A percentile compares a stretch with the other conserved stretches of the same genome.
Conservation (phyloP, 37 sponge, comb jelly and placozoan species). For the Chondrilla cf. caribensis region DNA sequence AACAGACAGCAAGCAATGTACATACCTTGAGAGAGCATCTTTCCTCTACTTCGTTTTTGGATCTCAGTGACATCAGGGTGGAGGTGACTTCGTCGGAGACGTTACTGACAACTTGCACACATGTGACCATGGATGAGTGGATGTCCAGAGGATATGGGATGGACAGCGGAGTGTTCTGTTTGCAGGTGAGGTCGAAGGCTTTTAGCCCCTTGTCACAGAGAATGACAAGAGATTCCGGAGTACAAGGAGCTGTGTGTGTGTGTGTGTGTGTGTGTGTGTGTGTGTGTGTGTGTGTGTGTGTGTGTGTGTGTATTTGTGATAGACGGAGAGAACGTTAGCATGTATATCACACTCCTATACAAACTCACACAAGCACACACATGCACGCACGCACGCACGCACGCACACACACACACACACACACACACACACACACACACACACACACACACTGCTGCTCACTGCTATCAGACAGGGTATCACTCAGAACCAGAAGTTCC, state of each 20-base stretch:
- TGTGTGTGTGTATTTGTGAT: conserved; percentile 26
- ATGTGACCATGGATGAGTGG: conserved; percentile 53
- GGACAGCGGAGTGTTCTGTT: not conserved
- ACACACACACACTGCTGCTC: too few relatives aligned
- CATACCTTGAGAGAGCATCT: not conserved
- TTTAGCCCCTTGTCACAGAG: conserved; percentile 7
- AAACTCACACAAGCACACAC: not conserved
- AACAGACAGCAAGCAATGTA: too few relatives aligned
- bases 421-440: too few relatives aligned
- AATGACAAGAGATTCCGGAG: not conserved
- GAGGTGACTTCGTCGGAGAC: conserved; percentile 11
- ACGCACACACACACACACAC: too few relatives aligned
- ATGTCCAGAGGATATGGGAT: conserved; percentile 57
- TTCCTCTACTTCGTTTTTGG: not conserved
- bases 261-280: conserved; percentile 27
- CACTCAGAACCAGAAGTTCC: too few relatives aligned
- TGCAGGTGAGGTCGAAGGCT: not conserved
- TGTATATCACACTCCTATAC: too few relatives aligned
- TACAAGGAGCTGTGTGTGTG: conserved; percentile 11
- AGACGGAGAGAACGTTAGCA: too few relatives aligned
- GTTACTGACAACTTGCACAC: conserved; percentile 8
- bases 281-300: conserved; percentile 25
- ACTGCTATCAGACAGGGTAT: too few relatives aligned
- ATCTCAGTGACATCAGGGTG: not conserved
- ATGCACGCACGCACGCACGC: not conserved